Conservation (phyloP, 2,113 vertebrate species). For the Neolamprologus cancellatus region DNA sequence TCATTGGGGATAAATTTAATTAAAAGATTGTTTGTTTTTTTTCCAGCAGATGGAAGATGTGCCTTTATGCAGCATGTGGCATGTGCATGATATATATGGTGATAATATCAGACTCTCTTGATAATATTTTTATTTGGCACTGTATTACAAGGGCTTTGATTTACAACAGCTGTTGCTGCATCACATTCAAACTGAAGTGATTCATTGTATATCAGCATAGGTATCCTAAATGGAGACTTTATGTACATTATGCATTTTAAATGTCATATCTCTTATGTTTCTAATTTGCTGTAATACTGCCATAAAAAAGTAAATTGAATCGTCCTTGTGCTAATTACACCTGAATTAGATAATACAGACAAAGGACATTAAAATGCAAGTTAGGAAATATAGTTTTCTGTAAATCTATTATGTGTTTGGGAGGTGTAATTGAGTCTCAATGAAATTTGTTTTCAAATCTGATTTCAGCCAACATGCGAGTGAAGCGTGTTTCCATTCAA, state of each 20-base stretch:
- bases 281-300: not conserved
- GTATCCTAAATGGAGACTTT: not conserved
- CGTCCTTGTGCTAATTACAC: not conserved
- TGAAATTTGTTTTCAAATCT: not conserved
- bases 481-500: not conserved
- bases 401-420: not conserved
- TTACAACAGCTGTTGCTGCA: not conserved
- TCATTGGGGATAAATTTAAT: not conserved
- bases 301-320: not conserved
- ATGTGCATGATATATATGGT: not conserved
- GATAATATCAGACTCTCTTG: not conserved
- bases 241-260: not conserved
- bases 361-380: not conserved
- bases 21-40: not conserved
- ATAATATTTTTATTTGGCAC: not conserved
- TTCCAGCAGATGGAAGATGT: not conserved
- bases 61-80: not conserved
- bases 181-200: not conserved
- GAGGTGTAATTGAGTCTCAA: not conserved
- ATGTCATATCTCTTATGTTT: not conserved
- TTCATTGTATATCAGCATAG: not conserved
- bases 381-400: not conserved
- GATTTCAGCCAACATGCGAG: not conserved
- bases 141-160: not conserved
- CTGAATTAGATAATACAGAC: not conserved